Evolutionary conservation across 1,140 invertebrate genomes (phyloP), one percentile per base, ranked within the genome.

Genomic region (Planococcus citri): DNA sequence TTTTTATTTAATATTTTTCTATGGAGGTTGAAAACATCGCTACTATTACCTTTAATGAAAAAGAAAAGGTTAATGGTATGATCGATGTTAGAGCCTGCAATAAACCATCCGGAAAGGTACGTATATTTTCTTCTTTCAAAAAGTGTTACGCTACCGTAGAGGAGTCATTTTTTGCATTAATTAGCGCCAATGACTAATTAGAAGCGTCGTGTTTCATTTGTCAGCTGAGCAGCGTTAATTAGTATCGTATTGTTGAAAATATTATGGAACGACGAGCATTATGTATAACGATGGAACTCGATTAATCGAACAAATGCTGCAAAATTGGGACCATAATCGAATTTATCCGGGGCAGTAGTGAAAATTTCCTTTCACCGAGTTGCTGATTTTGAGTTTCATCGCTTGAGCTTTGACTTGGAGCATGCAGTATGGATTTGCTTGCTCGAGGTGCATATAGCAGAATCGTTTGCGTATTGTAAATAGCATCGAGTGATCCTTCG

Each of bases 21-120:
- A 51, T 51, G 41, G 41, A 51, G n/a, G 17, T 51, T 51, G 41
- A 51, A 51, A 51, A 14, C 41, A 51, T n/a, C 2, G 17, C 41
- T 9, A 51, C 41, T 17, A 64, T 64, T 27, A 64, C 21, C 25
- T 64, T 64, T 27, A 27, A 25, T 27, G 60, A 64, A 25, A 64
- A 64, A 25, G 60, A 64, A 27, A 71, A 71, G 24, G 61, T 68
- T 1, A 75, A 76, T 69, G 72, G 70, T 21, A 78, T 80, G 77
- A 78, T 82, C 71, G 81, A 82, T 76, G 79, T 79, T 68, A 75
- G 81, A 72, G 81, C 80, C 17, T 82, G 81, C 74, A 81, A 80
- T 74, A 82, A 82, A 72, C 81, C 81, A 27, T 78, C 76, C 60
- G 78, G 80, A 74, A 79, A 79, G 76, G 81, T 82, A 75, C 81